Conservation (phyloP, 2,797 vertebrate species). For the Pseudomugil tenellus region DNA sequence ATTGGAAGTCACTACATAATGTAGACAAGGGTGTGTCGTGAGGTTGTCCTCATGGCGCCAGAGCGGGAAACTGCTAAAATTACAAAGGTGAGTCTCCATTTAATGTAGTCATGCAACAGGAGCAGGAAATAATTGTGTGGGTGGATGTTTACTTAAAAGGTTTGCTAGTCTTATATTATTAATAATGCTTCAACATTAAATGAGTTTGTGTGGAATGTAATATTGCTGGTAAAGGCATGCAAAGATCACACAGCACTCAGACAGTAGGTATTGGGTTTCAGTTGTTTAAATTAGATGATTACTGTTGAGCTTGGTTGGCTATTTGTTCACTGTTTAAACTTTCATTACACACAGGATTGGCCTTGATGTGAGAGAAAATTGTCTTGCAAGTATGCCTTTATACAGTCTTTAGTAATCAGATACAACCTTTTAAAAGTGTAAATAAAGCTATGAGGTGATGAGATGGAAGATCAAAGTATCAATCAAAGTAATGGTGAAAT, state of each 20-base stretch:
- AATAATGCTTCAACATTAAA: conserved; percentile 41
- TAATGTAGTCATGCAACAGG: conserved; percentile 63
- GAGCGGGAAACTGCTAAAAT: conserved; percentile 60
- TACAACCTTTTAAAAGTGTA: too few species aligned
- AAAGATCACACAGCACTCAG: conserved; percentile 42
- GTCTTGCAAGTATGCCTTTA: conserved; percentile 21
- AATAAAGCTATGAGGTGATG: too few species aligned
- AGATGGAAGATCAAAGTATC: too few species aligned
- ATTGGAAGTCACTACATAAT: conserved; percentile 14
- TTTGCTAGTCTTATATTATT: conserved; percentile 65
- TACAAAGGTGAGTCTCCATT: conserved; percentile 59
- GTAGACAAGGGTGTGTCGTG: conserved; percentile 19
- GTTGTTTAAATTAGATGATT: conserved; percentile 68
- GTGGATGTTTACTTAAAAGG: conserved; percentile 69
- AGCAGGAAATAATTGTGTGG: conserved; percentile 67
- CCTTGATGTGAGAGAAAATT: conserved; percentile 70
- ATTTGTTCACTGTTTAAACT: conserved; percentile 56
- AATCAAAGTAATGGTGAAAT: too few species aligned
- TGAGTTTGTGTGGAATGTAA: conserved; percentile 17
- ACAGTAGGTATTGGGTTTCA: conserved; percentile 53
- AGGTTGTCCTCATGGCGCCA: conserved; percentile 30
- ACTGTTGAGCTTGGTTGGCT: conserved; percentile 67
- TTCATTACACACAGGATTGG: conserved; percentile 63
- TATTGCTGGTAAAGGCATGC: conserved; percentile 14
- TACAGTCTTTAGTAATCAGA: too few species aligned